These are phyloP conservation scores for Pterocles burchelli DNA, from an alignment of 2,113 vertebrate species.

Conservation along the genomic window DNA sequence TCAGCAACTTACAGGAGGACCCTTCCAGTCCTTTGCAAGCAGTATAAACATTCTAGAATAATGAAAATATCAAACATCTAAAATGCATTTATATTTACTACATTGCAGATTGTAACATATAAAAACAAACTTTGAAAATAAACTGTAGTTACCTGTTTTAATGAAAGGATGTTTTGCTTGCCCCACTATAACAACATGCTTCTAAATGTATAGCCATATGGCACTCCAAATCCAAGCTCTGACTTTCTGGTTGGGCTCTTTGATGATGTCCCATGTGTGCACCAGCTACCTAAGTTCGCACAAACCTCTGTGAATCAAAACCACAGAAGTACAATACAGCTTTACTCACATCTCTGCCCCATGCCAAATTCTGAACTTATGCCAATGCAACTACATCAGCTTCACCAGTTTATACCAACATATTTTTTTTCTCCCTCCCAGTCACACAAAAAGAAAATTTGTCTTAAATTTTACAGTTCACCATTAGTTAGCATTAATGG, in stretches of 20 bases:
- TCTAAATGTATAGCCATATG: not conserved
- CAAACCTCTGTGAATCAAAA: constrained; percentile 26
- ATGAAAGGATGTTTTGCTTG: not conserved
- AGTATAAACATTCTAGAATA: not conserved
- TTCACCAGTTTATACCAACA: not conserved
- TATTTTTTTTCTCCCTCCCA: not conserved
- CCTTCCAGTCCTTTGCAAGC: not conserved
- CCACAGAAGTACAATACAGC: constrained; percentile 20
- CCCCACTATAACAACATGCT: constrained; percentile 31
- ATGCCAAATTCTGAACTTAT: not conserved
- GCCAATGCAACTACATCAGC: not conserved
- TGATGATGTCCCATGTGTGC: constrained; percentile 18
- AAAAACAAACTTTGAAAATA: not conserved
- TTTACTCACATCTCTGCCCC: not conserved
- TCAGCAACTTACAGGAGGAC: not conserved
- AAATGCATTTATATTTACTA: not conserved
- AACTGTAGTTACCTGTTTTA: not conserved
- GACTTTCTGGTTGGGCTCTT: constrained; percentile 13
- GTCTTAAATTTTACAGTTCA: not conserved
- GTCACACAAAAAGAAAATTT: not conserved
- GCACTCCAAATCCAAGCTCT: constrained; percentile 5
- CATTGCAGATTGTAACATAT: not conserved
- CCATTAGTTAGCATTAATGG: accelerated
- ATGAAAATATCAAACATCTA: not conserved
- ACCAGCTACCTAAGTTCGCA: constrained; percentile 6